Evolutionary conservation across 2,113 vertebrate genomes (phyloP).

Genomic region (Percina caprodes): DNA sequence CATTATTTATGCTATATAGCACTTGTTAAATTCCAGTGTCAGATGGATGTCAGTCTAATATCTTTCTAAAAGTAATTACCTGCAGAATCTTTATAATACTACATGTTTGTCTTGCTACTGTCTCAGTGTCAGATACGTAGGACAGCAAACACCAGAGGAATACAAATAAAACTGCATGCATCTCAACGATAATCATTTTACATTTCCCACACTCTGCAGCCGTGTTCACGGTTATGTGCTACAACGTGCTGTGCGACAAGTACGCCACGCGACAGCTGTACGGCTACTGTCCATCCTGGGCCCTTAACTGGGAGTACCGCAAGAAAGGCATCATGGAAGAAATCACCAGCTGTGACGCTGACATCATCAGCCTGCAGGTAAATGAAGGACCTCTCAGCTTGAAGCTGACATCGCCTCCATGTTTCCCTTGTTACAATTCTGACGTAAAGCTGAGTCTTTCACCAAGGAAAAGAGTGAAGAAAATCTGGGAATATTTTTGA

Average conservation of each 20-base stretch:
- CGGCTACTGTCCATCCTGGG: conserved; percentile 99
- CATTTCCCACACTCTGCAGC: conserved; percentile 76
- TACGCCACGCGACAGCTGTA: conserved; percentile 99
- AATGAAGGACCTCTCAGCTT: neutral
- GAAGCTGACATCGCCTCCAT: neutral
- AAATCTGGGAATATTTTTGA: too few relatives aligned
- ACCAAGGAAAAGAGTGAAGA: neutral
- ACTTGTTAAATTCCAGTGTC: too few relatives aligned
- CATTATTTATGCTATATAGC: too few relatives aligned
- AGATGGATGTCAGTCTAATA: too few relatives aligned
- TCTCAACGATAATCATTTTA: neutral
- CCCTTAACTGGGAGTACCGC: conserved; percentile 98
- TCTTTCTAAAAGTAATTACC: too few relatives aligned
- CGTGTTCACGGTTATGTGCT: conserved; percentile 98
- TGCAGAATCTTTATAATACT: too few relatives aligned
- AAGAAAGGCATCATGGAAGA: conserved; percentile 99
- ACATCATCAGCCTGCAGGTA: conserved; percentile 92
- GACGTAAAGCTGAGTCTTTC: neutral
- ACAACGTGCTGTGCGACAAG: conserved; percentile 98
- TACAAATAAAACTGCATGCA: too few relatives aligned
- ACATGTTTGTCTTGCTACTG: too few relatives aligned
- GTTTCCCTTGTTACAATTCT: neutral
- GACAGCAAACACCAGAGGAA: neutral
- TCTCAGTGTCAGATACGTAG: too few relatives aligned
- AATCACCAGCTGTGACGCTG: conserved; percentile 96